phyloP scores from a whole-genome alignment of 1,140 invertebrate genomes.

The Brachionus rubens region DNA sequence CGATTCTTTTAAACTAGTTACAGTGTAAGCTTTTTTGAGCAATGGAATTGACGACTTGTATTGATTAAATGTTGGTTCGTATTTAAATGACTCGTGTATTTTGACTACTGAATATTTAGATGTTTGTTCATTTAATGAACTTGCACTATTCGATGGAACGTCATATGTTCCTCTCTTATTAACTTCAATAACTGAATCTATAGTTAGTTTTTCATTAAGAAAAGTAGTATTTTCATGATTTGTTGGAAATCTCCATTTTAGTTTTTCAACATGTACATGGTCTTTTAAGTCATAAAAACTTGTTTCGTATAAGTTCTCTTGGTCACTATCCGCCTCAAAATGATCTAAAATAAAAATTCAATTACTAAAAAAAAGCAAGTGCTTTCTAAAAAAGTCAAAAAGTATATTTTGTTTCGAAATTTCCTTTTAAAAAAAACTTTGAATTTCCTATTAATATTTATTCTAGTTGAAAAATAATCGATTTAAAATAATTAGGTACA shows the following conservation, averaged over 20 bases:
- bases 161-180: neutral
- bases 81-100: neutral
- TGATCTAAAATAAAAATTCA: no score
- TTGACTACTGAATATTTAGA: slow-evolving; percentile 5
- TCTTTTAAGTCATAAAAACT: neutral
- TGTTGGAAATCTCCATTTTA: neutral
- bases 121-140: neutral
- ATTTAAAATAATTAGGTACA: no score
- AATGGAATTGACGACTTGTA: neutral
- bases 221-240: neutral
- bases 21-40: slow-evolving; percentile 7
- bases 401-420: no score
- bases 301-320: neutral
- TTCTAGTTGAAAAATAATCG: no score
- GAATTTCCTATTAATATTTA: no score
- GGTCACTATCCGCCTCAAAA: neutral
- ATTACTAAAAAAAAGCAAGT: no score
- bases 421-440: neutral
- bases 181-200: neutral
- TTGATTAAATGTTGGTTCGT: neutral
- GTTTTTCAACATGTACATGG: neutral
- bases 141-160: neutral
- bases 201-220: neutral
- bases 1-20: no score
- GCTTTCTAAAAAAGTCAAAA: no score